Percentiles rank a stretch among this genome's conserved stretches.
Evolutionary conservation across 1,140 invertebrate species (phyloP).

Genomic region (Drosophila trapezifrons): DNA sequence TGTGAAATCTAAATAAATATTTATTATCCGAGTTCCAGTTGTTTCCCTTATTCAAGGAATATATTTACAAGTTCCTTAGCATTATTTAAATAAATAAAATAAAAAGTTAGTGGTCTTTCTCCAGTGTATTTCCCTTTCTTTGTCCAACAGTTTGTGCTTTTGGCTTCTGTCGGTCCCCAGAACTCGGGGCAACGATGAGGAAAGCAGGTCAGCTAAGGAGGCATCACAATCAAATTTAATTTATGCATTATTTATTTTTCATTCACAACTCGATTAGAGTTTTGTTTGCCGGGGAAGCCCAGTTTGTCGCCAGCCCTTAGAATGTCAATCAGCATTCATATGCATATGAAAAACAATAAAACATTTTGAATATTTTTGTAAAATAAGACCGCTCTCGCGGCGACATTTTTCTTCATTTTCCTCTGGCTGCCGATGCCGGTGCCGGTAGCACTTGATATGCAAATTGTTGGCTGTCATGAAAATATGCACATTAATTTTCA

Average conservation of each 20-base stretch:
- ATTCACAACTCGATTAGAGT: slow-evolving; percentile 50
- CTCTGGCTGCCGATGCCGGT: neutral
- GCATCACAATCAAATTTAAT: slow-evolving; percentile 53
- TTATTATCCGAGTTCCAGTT: neutral
- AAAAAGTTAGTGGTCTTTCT: too few relatives aligned
- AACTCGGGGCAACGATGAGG: neutral
- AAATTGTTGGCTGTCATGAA: slow-evolving; percentile 75
- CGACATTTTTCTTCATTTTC: slow-evolving; percentile 33
- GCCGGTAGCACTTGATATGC: slow-evolving; percentile 68
- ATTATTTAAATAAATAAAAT: too few relatives aligned
- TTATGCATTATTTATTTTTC: slow-evolving; percentile 56
- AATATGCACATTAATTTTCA: slow-evolving; percentile 79
- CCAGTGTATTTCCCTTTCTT: neutral
- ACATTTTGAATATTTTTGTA: slow-evolving; percentile 36
- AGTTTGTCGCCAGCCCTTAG: slow-evolving; percentile 19
- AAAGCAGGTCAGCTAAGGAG: slow-evolving; percentile 19
- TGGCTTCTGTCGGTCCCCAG: slow-evolving; percentile 12
- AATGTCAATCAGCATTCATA: slow-evolving; percentile 46
- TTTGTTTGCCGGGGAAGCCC: slow-evolving; percentile 9
- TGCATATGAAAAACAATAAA: slow-evolving; percentile 57
- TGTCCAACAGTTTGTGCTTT: slow-evolving; percentile 37
- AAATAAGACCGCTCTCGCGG: slow-evolving; percentile 26
- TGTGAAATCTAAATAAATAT: too few relatives aligned
- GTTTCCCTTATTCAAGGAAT: neutral
- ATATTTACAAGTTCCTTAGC: too few relatives aligned